Conservation (phyloP, 2,888 invertebrate genomes). For the Steinernema carpocapsae region DNA sequence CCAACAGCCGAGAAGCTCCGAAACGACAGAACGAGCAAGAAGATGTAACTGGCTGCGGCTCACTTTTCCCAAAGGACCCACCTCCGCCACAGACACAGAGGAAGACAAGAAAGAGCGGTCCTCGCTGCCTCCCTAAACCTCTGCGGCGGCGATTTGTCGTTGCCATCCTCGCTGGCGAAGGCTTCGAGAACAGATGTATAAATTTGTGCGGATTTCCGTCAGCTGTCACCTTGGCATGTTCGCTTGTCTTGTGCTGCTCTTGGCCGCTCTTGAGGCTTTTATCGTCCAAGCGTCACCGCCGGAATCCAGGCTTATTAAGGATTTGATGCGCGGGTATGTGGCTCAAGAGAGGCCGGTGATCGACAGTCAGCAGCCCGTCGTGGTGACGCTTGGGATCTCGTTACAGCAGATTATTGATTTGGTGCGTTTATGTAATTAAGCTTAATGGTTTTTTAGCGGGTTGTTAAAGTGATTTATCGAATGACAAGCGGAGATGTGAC, state of each 20-base stretch:
- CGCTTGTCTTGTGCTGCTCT: neutral
- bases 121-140: neutral
- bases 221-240: neutral
- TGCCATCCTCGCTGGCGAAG: too few species aligned
- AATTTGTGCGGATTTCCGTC: conserved; percentile 1
- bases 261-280: neutral
- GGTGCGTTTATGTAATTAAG: conserved; percentile 45
- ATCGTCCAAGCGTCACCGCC: conserved; percentile 49
- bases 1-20: neutral
- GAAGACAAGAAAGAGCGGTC: neutral
- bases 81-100: neutral
- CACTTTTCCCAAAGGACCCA: conserved; percentile 15
- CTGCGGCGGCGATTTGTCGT: conserved; percentile 27
- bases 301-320: conserved; percentile 59
- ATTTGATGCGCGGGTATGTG: conserved; percentile 53
- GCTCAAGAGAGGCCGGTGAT: conserved; percentile 62
- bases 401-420: conserved; percentile 65
- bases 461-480: conserved; percentile 12
- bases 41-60: conserved; percentile 18
- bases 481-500: too few species aligned
- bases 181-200: conserved; percentile 21
- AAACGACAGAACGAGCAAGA: neutral
- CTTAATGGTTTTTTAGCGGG: conserved; percentile 1
- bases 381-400: conserved; percentile 58
- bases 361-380: conserved; percentile 57